These are phyloP conservation scores for Delphinapterus leucas DNA, from an alignment of 2,113 vertebrate species.

Conservation along the genomic window DNA sequence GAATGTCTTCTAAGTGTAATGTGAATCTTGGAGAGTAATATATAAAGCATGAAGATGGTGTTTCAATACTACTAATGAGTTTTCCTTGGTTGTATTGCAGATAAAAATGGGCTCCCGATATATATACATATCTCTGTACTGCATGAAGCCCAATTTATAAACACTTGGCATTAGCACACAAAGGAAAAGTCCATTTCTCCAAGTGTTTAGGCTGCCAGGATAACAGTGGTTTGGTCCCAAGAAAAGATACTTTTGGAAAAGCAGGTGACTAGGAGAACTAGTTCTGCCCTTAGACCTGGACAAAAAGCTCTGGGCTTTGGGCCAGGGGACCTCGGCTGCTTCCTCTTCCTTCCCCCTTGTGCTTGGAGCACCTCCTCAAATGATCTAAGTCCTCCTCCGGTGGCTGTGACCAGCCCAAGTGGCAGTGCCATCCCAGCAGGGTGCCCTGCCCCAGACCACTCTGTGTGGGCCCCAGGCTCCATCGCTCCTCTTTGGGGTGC, in stretches of 20 bases:
- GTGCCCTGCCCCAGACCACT: neutral
- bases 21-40: slow-evolving; percentile 27
- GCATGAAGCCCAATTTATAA: neutral
- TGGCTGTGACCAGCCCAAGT: neutral
- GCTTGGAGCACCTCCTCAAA: neutral
- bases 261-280: neutral
- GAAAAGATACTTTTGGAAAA: neutral
- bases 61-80: slow-evolving; percentile 51
- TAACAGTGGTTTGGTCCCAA: neutral
- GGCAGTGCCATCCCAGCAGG: neutral
- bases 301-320: neutral
- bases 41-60: slow-evolving; percentile 11
- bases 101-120: slow-evolving; percentile 10
- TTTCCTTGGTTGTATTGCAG: slow-evolving; percentile 22
- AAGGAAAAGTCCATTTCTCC: neutral
- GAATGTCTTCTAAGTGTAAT: slow-evolving; percentile 10
- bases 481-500: neutral
- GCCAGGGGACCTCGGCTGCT: fast-evolving
- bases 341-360: neutral
- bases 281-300: neutral
- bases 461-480: neutral
- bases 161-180: neutral
- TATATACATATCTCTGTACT: neutral
- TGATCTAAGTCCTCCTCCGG: neutral
- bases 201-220: neutral